A percentile compares a stretch with the other conserved stretches of the same genome.
Evolutionary conservation across 2,888 invertebrate species (phyloP).

Genomic region (Heliconius cydno): DNA sequence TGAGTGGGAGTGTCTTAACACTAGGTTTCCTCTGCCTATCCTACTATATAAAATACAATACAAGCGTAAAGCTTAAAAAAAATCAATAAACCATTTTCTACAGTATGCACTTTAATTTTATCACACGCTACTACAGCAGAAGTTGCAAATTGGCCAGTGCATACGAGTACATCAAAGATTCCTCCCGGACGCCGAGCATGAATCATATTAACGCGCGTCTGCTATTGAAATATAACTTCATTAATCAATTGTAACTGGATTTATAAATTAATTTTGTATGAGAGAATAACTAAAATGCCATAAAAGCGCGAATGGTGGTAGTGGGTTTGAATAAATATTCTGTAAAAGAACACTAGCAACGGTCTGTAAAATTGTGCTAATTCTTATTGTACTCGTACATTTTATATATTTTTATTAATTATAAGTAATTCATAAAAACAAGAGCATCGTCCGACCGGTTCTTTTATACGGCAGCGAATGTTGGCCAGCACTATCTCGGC

Average conservation of each 20-base stretch:
- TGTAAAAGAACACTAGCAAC: not conserved
- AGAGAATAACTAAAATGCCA: not conserved
- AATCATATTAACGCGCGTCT: constrained; percentile 19
- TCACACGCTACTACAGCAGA: not conserved
- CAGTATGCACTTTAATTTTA: not conserved
- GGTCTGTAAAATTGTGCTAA: not conserved
- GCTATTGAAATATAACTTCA: constrained; percentile 23
- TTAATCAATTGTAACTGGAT: constrained; percentile 13
- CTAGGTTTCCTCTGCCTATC: not conserved
- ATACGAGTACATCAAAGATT: constrained; percentile 10
- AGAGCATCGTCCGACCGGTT: too few species aligned
- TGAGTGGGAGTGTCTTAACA: not conserved
- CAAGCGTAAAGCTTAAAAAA: not conserved
- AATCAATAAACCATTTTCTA: not conserved
- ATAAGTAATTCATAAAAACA: too few species aligned
- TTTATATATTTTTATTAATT: too few species aligned
- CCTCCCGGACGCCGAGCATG: constrained; percentile 7
- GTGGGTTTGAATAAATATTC: not conserved
- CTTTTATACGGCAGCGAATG: too few species aligned
- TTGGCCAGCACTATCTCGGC: too few species aligned
- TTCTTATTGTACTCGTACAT: too few species aligned
- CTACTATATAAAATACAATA: not conserved
- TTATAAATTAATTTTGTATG: not conserved
- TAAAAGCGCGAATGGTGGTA: not conserved
- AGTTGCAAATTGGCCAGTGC: constrained; percentile 23